Evolutionary conservation across 1,140 invertebrate genomes (phyloP).

Genomic region (Fopius arisanus): DNA sequence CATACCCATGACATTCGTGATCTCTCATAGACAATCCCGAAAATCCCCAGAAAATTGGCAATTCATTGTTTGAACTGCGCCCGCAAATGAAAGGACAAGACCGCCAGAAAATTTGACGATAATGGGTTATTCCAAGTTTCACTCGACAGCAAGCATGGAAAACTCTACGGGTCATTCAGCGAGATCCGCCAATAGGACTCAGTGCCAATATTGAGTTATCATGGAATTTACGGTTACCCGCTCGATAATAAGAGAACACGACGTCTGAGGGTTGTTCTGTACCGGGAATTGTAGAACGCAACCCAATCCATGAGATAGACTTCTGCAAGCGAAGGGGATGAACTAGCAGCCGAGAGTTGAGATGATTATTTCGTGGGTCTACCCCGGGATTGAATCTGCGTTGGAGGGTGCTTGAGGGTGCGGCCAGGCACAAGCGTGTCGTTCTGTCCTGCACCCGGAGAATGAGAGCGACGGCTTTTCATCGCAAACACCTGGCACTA

Average conservation of each 20-base stretch:
- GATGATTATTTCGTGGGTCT: conserved; percentile 62
- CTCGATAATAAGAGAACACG: conserved; percentile 20
- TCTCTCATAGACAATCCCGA: too few species aligned
- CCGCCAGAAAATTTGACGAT: neutral
- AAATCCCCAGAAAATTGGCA: neutral
- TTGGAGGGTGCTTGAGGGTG: conserved; percentile 58
- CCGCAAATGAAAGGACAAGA: neutral
- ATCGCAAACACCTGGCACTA: conserved; percentile 37
- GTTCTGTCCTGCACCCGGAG: conserved; percentile 27
- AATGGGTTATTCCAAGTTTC: neutral
- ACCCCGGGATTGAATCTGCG: conserved; percentile 56
- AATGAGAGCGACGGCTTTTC: conserved; percentile 53
- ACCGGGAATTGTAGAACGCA: neutral
- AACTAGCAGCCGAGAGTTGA: conserved; percentile 40
- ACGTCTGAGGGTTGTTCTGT: conserved; percentile 13
- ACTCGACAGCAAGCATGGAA: neutral
- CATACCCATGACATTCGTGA: too few species aligned
- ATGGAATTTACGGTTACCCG: conserved; percentile 23
- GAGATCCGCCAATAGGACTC: neutral
- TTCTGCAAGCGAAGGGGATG: conserved; percentile 56
- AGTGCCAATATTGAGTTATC: conserved; percentile 14
- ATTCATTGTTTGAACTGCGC: neutral
- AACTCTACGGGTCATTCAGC: neutral
- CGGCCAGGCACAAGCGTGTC: conserved; percentile 42
- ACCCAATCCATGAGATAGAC: conserved; percentile 41